Evolutionary conservation across 2,888 invertebrate genomes (phyloP), one percentile per base, ranked within the genome.

Genomic region (Ferrisia virgata): DNA sequence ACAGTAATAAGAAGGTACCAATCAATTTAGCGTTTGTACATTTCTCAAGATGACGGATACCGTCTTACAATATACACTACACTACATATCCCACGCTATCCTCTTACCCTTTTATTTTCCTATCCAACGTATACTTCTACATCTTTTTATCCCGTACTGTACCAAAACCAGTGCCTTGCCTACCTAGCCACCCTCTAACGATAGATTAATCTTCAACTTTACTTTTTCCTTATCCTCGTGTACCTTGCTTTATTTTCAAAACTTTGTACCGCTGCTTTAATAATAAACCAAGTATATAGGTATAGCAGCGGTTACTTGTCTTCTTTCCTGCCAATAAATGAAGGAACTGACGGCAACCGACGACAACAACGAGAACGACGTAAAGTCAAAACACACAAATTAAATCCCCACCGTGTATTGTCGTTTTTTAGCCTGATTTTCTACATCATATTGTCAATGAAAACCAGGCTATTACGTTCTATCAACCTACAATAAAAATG

Each of bases 1-100:
- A 72, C 72, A 72, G 72, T 72, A 72, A 72, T 72, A 72, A 72
- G 72, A 72, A 72, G 72, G 72, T 18, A 72, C 72, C 72, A 72
- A 72, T 72, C 72, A 72, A 72, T 72, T 69, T 69, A 69, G 69
- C 69, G 69, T 69, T 69, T 69, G 69, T 69, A 69, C 69, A 69
- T 69, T 69, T 69, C 69, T 69, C 69, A 69, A 69, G 69, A 69
- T 69, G 69, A 69, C 69, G 69, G 28, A 31, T 69, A 33, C 69
- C 43, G 25, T 28, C 58, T 22, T 28, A 28, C 28, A 25, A 43
- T 43, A 43, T 43, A 43, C n/a, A n/a, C n/a, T n/a, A n/a, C n/a
- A n/a, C n/a, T n/a, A n/a, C n/a, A n/a, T n/a, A n/a, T n/a, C n/a
- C n/a, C 43, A 43, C 43, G 5, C n/a, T 40, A 15, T 43, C 2